phyloP scores from a whole-genome alignment of 2,113 vertebrate species.

The Nerophis lumbriciformis region DNA sequence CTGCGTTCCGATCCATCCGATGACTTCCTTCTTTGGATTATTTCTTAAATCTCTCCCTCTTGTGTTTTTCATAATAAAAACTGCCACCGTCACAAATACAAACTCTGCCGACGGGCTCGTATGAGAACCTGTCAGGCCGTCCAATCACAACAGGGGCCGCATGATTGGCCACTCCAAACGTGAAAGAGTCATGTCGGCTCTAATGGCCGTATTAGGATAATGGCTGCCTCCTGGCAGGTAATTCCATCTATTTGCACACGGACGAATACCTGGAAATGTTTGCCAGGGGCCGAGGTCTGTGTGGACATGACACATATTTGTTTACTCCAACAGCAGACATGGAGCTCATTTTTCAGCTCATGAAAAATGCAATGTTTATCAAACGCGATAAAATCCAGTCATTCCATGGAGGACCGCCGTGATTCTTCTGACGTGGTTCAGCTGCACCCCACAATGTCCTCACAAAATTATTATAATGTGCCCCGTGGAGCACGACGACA shows the following conservation, averaged over 20 bases:
- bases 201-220: slow-evolving; percentile 70
- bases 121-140: neutral
- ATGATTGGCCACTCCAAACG: slow-evolving; percentile 54
- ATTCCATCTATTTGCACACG: slow-evolving; percentile 48
- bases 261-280: slow-evolving; percentile 49
- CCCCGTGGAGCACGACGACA: too few species aligned
- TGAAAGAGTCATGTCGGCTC: slow-evolving; percentile 32
- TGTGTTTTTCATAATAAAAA: too few species aligned
- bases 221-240: slow-evolving; percentile 51
- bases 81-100: too few species aligned
- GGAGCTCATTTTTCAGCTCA: slow-evolving; percentile 31
- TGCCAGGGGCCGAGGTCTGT: slow-evolving; percentile 10
- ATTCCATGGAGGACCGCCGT: neutral
- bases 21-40: too few species aligned
- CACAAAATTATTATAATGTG: too few species aligned
- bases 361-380: slow-evolving; percentile 35
- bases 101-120: too few species aligned
- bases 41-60: too few species aligned
- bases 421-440: slow-evolving; percentile 13
- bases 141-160: slow-evolving; percentile 24
- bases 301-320: slow-evolving; percentile 37
- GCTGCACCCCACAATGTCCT: neutral
- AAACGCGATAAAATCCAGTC: slow-evolving; percentile 21
- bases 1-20: too few species aligned
- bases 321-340: slow-evolving; percentile 44